Evolutionary conservation across 2,113 vertebrate species (phyloP).

Genomic region (Tichodroma muraria): DNA sequence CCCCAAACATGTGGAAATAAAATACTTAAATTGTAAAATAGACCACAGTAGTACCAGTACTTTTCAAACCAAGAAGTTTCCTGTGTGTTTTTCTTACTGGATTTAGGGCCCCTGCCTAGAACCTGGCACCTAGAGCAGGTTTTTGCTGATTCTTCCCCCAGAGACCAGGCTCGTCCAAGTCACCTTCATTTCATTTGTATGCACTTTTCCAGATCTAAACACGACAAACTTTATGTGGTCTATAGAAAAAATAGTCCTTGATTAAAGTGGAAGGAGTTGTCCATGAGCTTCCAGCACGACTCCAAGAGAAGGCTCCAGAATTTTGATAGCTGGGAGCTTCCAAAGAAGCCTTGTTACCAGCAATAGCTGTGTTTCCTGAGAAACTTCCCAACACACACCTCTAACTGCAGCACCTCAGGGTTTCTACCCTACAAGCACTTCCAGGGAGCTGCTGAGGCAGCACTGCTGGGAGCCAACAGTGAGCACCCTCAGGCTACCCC

Average conservation of each 20-base stretch:
- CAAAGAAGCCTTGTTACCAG: not conserved
- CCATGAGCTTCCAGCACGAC: not conserved
- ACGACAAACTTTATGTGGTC: accelerated
- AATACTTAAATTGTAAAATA: not conserved
- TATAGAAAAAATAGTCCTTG: not conserved
- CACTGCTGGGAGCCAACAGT: not conserved
- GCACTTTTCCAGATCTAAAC: not conserved
- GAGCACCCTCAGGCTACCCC: not conserved
- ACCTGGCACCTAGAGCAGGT: not conserved
- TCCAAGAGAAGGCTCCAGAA: not conserved
- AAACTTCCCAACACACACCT: accelerated
- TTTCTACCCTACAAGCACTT: not conserved
- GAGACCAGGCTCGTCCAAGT: accelerated
- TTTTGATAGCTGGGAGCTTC: not conserved
- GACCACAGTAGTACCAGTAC: not conserved
- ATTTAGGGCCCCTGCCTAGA: not conserved
- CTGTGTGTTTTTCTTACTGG: not conserved
- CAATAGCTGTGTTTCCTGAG: not conserved
- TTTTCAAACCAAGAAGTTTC: not conserved
- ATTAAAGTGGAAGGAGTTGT: not conserved
- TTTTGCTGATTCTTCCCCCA: not conserved
- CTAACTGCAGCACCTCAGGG: not conserved
- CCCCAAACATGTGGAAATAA: accelerated
- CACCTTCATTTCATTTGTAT: not conserved
- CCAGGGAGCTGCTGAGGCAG: not conserved